These are phyloP conservation scores for Arion vulgaris DNA, from an alignment of 1,140 invertebrate species.

Conservation along the genomic window DNA sequence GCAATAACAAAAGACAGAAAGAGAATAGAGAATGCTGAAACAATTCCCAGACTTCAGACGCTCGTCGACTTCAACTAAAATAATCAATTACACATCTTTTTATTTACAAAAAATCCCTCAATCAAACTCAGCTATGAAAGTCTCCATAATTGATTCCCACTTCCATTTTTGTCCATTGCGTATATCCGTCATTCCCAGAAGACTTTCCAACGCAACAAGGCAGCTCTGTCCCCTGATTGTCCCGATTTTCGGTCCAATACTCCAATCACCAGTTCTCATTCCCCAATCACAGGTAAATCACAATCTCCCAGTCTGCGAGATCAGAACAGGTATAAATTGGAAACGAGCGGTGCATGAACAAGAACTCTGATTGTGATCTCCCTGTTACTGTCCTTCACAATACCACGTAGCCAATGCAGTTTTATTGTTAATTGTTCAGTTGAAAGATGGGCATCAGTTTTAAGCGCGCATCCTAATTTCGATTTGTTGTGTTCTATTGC, in stretches of 20 bases:
- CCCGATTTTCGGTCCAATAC: neutral
- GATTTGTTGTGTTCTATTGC: neutral
- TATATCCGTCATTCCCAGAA: slow-evolving; percentile 2
- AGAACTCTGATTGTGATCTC: slow-evolving; percentile 6
- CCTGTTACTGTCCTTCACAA: neutral
- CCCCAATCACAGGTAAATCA: neutral
- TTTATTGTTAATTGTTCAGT: neutral
- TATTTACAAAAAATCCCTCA: neutral
- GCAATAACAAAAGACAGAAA: too few relatives aligned
- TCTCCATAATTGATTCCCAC: neutral
- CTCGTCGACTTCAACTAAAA: too few relatives aligned
- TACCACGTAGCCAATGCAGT: neutral
- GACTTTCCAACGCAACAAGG: neutral
- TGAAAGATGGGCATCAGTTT: slow-evolving; percentile 15
- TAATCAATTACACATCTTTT: neutral
- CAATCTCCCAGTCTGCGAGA: neutral
- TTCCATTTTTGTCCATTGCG: neutral
- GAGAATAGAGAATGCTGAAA: too few relatives aligned
- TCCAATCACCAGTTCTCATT: neutral
- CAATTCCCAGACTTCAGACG: too few relatives aligned
- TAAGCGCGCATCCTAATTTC: slow-evolving; percentile 12
- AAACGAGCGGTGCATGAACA: slow-evolving; percentile 13
- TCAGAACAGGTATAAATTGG: slow-evolving; percentile 18
- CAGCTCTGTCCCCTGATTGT: neutral
- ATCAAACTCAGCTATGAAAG: neutral